These are phyloP conservation scores for Neopipo cinnamomea DNA, from an alignment of 2,113 vertebrate species.

Conservation along the genomic window DNA sequence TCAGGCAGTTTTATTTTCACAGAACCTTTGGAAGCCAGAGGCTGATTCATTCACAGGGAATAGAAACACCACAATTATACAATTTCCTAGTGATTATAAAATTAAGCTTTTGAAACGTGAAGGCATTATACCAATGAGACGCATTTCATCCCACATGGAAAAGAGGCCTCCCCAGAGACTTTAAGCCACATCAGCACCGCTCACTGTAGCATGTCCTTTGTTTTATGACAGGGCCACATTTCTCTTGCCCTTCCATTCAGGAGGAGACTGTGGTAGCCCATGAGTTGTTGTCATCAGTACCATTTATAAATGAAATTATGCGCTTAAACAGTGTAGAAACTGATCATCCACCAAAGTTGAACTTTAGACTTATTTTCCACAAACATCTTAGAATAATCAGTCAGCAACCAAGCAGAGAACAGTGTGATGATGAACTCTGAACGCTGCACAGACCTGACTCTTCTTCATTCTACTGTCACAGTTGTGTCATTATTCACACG, in stretches of 20 bases:
- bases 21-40: background rate
- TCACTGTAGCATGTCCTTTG: background rate
- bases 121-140: background rate
- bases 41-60: background rate
- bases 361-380: background rate
- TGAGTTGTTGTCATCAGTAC: background rate
- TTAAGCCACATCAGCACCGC: rapidly evolving
- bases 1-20: background rate
- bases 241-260: background rate
- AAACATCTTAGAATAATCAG: background rate
- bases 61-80: background rate
- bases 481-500: background rate
- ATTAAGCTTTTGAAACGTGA: background rate
- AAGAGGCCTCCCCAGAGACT: background rate
- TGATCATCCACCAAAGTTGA: background rate
- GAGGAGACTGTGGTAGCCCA: background rate
- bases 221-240: background rate
- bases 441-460: background rate
- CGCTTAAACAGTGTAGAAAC: background rate
- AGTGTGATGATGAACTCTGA: background rate
- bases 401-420: background rate
- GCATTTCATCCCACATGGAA: background rate
- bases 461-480: background rate
- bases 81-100: background rate
- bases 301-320: background rate